These are phyloP conservation scores for Drosophila melanica DNA, from an alignment of 1,140 invertebrate genomes.

Conservation along the genomic window DNA sequence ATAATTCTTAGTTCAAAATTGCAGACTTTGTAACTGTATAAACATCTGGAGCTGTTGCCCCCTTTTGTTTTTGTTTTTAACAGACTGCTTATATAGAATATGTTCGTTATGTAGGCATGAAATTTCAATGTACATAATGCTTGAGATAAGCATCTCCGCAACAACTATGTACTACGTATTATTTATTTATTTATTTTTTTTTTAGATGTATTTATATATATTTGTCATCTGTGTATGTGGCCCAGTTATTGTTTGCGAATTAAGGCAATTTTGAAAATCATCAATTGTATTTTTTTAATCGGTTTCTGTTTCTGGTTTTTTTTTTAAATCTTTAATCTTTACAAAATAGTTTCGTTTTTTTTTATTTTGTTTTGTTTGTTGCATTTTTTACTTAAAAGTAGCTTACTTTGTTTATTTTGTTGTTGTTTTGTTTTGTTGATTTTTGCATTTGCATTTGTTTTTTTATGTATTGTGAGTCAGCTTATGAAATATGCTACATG, in stretches of 20 bases:
- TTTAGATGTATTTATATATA: constrained; percentile 2
- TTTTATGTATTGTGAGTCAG: constrained; percentile 19
- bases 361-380: constrained; percentile 24
- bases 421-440: constrained; percentile 15
- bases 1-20: constrained; percentile 31
- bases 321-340: constrained; percentile 42
- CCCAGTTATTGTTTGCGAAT: constrained; percentile 42
- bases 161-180: constrained; percentile 17
- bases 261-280: constrained; percentile 47
- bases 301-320: constrained; percentile 5
- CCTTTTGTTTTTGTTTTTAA: background rate
- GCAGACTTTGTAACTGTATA: constrained; percentile 24
- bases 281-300: constrained; percentile 43
- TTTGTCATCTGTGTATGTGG: constrained; percentile 22
- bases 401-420: constrained; percentile 31
- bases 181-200: background rate
- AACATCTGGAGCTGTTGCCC: constrained; percentile 3
- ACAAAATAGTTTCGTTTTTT: constrained; percentile 40
- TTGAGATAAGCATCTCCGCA: constrained; percentile 16
- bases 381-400: constrained; percentile 63
- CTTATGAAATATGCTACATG: constrained; percentile 42
- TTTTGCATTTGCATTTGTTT: constrained; percentile 19
- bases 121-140: constrained; percentile 22
- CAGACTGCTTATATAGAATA: constrained; percentile 4
- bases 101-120: background rate